These are phyloP conservation scores for Drosophila nikananu DNA, from an alignment of 1,140 invertebrate species.

Conservation along the genomic window DNA sequence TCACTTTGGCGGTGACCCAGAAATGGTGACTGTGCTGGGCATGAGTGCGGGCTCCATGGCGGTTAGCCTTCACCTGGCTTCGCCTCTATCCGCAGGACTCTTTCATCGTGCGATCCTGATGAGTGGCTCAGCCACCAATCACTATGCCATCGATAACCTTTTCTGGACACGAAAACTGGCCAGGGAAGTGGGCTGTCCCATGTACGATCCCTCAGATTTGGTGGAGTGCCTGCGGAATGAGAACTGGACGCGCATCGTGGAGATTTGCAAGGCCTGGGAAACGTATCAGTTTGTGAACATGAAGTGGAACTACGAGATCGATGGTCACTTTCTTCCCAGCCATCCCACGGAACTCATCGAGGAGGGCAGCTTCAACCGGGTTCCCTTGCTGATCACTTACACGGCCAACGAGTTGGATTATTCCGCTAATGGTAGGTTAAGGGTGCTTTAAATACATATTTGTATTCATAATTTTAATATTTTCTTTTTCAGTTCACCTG, in stretches of 20 bases:
- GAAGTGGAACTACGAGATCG: slow-evolving; percentile 81
- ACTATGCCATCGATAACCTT: slow-evolving; percentile 72
- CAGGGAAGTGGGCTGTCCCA: slow-evolving; percentile 59
- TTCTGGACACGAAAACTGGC: slow-evolving; percentile 69
- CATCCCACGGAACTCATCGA: slow-evolving; percentile 87
- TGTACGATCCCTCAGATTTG: slow-evolving; percentile 54
- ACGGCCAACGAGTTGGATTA: slow-evolving; percentile 89
- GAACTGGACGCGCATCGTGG: slow-evolving; percentile 64
- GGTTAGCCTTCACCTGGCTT: slow-evolving; percentile 86
- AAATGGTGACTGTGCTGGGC: slow-evolving; percentile 87
- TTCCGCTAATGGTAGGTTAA: slow-evolving; percentile 82
- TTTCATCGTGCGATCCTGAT: slow-evolving; percentile 89
- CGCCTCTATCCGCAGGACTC: slow-evolving; percentile 86
- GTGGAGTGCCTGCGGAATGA: slow-evolving; percentile 70
- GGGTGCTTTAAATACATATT: not conserved
- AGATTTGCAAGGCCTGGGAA: slow-evolving; percentile 58
- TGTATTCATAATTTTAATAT: not conserved
- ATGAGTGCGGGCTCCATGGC: slow-evolving; percentile 86
- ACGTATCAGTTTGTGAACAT: slow-evolving; percentile 65
- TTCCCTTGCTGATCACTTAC: slow-evolving; percentile 88
- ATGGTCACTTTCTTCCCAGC: slow-evolving; percentile 49
- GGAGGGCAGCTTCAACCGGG: slow-evolving; percentile 87
- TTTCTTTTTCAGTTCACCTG: slow-evolving; percentile 35
- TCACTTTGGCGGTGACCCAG: slow-evolving; percentile 87
- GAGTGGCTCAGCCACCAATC: slow-evolving; percentile 89